Evolutionary conservation across 2,888 invertebrate species (phyloP).

Genomic region (Agriopis leucophaearia): DNA sequence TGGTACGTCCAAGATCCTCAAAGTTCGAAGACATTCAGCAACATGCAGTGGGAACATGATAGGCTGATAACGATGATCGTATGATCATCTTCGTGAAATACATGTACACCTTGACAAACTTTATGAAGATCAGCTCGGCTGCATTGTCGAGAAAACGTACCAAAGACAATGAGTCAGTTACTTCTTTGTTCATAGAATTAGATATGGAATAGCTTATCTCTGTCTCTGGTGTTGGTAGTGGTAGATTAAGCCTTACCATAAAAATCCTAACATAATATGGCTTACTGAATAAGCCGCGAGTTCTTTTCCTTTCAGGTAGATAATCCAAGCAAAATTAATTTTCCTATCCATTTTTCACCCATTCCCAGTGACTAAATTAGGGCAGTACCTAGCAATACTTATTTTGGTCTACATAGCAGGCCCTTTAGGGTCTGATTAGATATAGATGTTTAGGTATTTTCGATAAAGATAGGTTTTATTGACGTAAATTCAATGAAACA

Average conservation of each 20-base stretch:
- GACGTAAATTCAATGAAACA: constrained; percentile 55
- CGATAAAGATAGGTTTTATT: constrained; percentile 38
- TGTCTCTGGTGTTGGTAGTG: no score
- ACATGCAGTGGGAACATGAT: no score
- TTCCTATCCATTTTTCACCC: constrained; percentile 14
- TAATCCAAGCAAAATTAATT: constrained; percentile 16
- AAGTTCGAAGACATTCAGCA: no score
- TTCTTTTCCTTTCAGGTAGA: constrained; percentile 11
- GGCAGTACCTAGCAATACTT: constrained; percentile 1
- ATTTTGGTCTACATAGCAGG: constrained; percentile 14
- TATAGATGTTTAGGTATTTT: constrained; percentile 2
- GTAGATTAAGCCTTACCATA: no score
- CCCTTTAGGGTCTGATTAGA: background rate
- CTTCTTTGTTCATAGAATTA: background rate
- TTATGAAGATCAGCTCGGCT: no score
- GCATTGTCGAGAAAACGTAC: background rate
- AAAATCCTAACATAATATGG: constrained; percentile 4
- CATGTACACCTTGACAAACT: no score
- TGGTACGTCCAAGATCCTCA: no score
- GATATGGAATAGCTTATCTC: no score
- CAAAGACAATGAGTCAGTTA: background rate
- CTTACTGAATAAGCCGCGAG: background rate
- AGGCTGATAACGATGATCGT: no score
- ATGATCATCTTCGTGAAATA: no score
- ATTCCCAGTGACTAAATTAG: constrained; percentile 10